phyloP scores from a whole-genome alignment of 2,888 invertebrate genomes.

The Pseudococcus longispinus region DNA sequence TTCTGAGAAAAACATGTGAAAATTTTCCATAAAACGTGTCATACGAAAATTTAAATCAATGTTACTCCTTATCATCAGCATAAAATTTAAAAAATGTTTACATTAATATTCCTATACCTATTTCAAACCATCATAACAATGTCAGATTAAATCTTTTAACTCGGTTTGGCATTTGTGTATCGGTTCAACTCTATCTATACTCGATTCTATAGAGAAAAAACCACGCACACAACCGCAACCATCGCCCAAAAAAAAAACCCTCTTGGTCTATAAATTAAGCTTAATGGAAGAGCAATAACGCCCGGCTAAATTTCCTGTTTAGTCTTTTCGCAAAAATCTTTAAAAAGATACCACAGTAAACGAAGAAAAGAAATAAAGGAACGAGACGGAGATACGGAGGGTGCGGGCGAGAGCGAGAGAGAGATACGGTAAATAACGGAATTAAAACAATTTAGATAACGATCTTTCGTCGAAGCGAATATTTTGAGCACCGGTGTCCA shows the following conservation, averaged over 20 bases:
- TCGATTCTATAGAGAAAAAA: background rate
- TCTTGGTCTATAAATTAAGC: slow-evolving; percentile 18
- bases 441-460: slow-evolving; percentile 34
- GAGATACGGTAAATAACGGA: background rate
- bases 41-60: too few relatives aligned
- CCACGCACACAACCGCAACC: background rate
- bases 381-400: background rate
- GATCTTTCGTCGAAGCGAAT: slow-evolving; percentile 17
- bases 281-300: slow-evolving; percentile 24
- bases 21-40: too few relatives aligned
- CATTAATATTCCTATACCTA: too few relatives aligned
- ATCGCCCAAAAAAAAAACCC: background rate
- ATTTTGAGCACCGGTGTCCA: slow-evolving; percentile 19
- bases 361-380: background rate
- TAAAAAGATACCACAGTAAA: background rate
- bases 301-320: slow-evolving; percentile 24
- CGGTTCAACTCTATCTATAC: background rate
- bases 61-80: too few relatives aligned
- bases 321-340: background rate
- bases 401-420: background rate
- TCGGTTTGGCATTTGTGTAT: background rate
- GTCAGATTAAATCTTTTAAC: background rate
- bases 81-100: too few relatives aligned
- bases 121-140: background rate
- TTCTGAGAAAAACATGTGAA: too few relatives aligned